Base-by-base conservation (phyloP, 2,888 invertebrate species). In the Muschampia plurimacula region DNA sequence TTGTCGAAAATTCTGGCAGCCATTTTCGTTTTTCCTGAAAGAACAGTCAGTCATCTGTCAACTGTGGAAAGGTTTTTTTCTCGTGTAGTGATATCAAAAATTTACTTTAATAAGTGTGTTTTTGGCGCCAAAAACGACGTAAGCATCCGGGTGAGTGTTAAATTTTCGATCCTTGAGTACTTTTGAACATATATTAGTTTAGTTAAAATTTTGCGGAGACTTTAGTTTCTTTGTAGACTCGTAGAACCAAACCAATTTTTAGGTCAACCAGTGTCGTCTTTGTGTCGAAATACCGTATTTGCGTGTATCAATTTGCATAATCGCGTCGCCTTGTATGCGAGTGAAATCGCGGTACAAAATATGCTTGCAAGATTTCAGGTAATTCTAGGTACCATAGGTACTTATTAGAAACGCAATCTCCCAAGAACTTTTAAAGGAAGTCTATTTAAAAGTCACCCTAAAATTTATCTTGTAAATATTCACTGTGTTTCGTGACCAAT, bases 91-190 rank as follows among this genome's bases (percentile, higher is more conserved):
- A 80, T 63, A 63, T 12, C n/a, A 60, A 81, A 86, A 87, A 85
- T 74, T 86, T 88, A 89, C 88, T 84, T 83, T 76, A 72, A 90
- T 88, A 89, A 83, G 88, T 88, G 68, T 82, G 86, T 83, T 88
- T 89, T 89, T 82, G 80, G 79, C 82, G 74, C 75, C 82, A 82
- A 85, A 87, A 85, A 75, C 87, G 84, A 90, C 92, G 92, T 92
- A 89, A 89, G 93, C 92, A 91, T 93, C 93, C 93, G 93, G 94
- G 94, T 94, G 78, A 91, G 94, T 90, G 69, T 74, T 72, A 66
- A 78, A 77, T 78, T 78, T 76, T 77, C 76, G 74, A 79, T 81
- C 74, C 74, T 74, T 36, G 22, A 67, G 59, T 70, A 36, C 10
- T 72, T 62, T 15, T 13, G 8, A 0, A 0, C 49, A 3, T 52